Conservation (phyloP, 2,797 vertebrate species). For the Fistularia tabacaria region DNA sequence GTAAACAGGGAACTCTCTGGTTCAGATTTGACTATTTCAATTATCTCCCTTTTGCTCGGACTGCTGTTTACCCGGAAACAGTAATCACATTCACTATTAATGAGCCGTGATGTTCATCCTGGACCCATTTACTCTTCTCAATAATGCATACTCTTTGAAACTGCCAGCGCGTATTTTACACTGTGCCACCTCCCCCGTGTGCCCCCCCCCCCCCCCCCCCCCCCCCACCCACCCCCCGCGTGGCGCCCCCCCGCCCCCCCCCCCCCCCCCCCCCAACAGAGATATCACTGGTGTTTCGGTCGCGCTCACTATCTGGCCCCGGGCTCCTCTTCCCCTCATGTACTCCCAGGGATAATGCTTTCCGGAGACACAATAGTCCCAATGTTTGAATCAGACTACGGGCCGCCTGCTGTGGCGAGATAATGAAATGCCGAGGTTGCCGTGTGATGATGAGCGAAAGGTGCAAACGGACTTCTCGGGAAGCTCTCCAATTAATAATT, state of each 20-base stretch:
- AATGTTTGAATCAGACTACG: slow-evolving; percentile 40
- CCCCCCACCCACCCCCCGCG: slow-evolving; percentile 14
- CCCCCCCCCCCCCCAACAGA: background rate
- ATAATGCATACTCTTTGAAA: slow-evolving; percentile 73
- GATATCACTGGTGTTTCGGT: slow-evolving; percentile 32
- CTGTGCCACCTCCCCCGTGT: slow-evolving; percentile 22
- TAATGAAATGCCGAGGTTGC: slow-evolving; percentile 44
- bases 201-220: background rate
- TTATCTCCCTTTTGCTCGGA: slow-evolving; percentile 45
- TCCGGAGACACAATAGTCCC: slow-evolving; percentile 40
- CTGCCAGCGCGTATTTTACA: slow-evolving; percentile 62
- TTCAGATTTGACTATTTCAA: slow-evolving; percentile 62
- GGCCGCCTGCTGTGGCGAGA: slow-evolving; percentile 44
- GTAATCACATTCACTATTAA: slow-evolving; percentile 77
- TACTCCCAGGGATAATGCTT: slow-evolving; percentile 34
- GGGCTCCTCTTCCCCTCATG: slow-evolving; percentile 21
- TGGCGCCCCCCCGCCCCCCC: background rate
- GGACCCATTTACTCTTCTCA: slow-evolving; percentile 74
- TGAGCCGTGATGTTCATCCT: slow-evolving; percentile 69
- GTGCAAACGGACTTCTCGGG: slow-evolving; percentile 50
- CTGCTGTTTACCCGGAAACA: slow-evolving; percentile 70
- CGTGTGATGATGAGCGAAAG: slow-evolving; percentile 24
- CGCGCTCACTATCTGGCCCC: slow-evolving; percentile 21
- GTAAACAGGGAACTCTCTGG: slow-evolving; percentile 59
- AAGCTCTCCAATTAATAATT: slow-evolving; percentile 32